Evolutionary conservation across 37 sponge, comb jelly and placozoan genomes (phyloP), one percentile per base, ranked within the genome.

Genomic region (Beroe ovata): DNA sequence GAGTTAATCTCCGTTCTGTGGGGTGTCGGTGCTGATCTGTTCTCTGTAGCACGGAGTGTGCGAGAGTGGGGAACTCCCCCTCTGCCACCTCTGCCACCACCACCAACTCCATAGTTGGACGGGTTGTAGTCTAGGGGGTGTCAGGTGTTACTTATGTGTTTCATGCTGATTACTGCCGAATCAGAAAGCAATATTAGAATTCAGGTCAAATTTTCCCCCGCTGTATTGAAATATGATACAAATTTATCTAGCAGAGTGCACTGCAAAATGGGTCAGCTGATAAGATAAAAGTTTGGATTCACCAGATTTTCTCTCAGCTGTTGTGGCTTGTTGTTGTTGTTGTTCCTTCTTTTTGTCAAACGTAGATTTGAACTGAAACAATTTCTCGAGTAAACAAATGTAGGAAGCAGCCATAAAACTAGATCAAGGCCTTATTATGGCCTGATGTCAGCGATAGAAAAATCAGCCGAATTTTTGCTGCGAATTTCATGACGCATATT

Each of bases 1-100:
- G n/a, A n/a, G 54, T 47, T 47, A 16, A 47, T 6, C 54, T 47
- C 69, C 18, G 69, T 66, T 30, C 69, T 26, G 1, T 14, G 33
- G 19, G 84, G 84, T 2, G 84, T 77, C 8, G 84, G 84, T 6
- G 84, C 84, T 1, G 84, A 77, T 39, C 38, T 77, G 84, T 77
- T 77, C 84, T 77, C 84, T 2, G 84, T 77, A 42, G 41, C 84
- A 22, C 84, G 84, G 39, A 77, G 47, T 16, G 84, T 77, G 1
- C 84, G 47, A 0, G 84, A 77, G 8, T 77, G 84, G 4, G 84
- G 84, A 1, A 35, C 54, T 8, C 54, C 54, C 11, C 84, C 47
- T 36, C 63, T 25, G 4, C 21, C 21, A 4, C 63, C 63, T 25
- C 63, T 25, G 4, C 63, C 63, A 20, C 22, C 54, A 41, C 84